Base-by-base conservation (phyloP, 2,797 vertebrate species). In the Aeoliscus strigatus region DNA sequence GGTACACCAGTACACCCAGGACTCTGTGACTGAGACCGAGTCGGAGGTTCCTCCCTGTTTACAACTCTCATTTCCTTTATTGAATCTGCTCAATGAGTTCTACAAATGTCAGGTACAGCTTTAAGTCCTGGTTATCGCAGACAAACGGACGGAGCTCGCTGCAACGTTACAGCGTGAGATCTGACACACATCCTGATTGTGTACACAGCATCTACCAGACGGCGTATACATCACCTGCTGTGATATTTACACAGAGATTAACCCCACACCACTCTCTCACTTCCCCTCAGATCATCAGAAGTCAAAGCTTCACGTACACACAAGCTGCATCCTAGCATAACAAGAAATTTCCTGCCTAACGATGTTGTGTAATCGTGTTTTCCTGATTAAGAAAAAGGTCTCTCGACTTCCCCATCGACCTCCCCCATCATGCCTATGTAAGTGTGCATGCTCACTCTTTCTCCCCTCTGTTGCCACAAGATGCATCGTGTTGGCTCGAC, bases 221-320 rank as follows among this genome's bases (percentile, higher is more conserved):
- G 4, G 8, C 24, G 25, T 11, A 1, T 27, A 17, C 24, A 51
- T 39, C 29, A 13, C 7, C 40, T 2, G 11, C 36, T 25, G n/a
- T 40, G 40, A 49, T 35, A 44, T 61, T 52, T 42, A 51, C 53
- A 50, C 51, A n/a, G 27, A 32, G 41, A 60, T 51, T 36, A 42
- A 45, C 41, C 48, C 43, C 21, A 23, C 4, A 4, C 21, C 8
- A 8, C 21, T 23, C 21, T 23, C 21, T 23, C 21, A 23, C 21
- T 23, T 4, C 8, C 21, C 8, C 21, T n/a, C n/a, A n/a, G n/a
- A n/a, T n/a, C n/a, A n/a, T n/a, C n/a, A n/a, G n/a, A n/a, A n/a
- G n/a, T n/a, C n/a, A n/a, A n/a, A n/a, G n/a, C n/a, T n/a, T n/a
- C n/a, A n/a, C n/a, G n/a, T n/a, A n/a, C n/a, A n/a, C n/a, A n/a